Percentiles rank a stretch among this genome's conserved stretches.
phyloP scores from a whole-genome alignment of 1,140 invertebrate species.

The Oppia nitens region DNA sequence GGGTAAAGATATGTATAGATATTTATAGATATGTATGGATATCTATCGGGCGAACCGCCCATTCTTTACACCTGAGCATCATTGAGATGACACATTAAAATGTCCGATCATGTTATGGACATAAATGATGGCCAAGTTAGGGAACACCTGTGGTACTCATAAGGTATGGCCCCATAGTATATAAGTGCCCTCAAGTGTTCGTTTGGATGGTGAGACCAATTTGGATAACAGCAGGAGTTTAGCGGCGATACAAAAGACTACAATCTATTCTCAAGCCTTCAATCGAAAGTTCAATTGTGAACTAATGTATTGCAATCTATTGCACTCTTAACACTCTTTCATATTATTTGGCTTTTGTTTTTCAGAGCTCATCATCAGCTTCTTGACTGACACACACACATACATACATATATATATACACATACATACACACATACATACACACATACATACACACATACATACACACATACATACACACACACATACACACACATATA shows the following conservation, averaged over 20 bases:
- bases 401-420: too few relatives aligned
- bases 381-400: not conserved
- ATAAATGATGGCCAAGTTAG: not conserved
- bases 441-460: too few relatives aligned
- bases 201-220: not conserved
- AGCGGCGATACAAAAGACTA: not conserved
- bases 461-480: too few relatives aligned
- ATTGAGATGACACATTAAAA: not conserved
- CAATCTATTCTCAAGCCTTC: not conserved
- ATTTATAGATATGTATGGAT: not conserved
- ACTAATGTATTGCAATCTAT: too few relatives aligned
- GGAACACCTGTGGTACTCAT: not conserved
- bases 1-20: not conserved
- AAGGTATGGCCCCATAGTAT: not conserved
- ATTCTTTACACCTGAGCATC: not conserved
- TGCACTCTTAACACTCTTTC: not conserved
- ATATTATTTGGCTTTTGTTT: not conserved
- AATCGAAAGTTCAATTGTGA: too few relatives aligned
- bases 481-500: too few relatives aligned
- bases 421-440: too few relatives aligned
- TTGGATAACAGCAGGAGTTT: not conserved
- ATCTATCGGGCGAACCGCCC: too few relatives aligned
- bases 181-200: not conserved
- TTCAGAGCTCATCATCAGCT: not conserved
- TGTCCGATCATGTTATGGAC: not conserved